Evolutionary conservation across 1,140 invertebrate species (phyloP).

Genomic region (Euwallacea similis): DNA sequence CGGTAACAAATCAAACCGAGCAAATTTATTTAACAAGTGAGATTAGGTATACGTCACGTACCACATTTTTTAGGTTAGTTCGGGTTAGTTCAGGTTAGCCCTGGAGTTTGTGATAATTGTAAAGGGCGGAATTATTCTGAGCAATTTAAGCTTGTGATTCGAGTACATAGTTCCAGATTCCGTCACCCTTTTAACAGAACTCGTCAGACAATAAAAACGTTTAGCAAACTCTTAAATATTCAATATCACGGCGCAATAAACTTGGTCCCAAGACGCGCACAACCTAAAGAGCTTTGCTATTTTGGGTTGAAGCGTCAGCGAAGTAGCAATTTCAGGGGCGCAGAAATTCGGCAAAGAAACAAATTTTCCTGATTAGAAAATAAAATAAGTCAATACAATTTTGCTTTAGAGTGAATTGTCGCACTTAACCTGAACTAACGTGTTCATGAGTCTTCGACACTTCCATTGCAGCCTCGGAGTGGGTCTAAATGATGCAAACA

Average conservation of each 20-base stretch:
- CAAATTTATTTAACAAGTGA: conserved; percentile 26
- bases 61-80: conserved; percentile 9
- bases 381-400: too few species aligned
- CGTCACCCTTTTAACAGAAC: conserved; percentile 1
- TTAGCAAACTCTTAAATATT: conserved; percentile 26
- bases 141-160: neutral
- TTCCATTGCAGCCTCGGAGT: too few species aligned
- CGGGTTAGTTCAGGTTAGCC: too few species aligned
- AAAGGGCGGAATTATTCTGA: neutral
- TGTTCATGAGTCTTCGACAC: too few species aligned
- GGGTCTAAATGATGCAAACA: too few species aligned
- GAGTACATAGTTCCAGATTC: neutral
- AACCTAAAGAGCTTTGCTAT: conserved; percentile 16
- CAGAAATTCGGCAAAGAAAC: too few species aligned
- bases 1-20: conserved; percentile 29
- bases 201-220: conserved; percentile 21
- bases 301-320: conserved; percentile 6
- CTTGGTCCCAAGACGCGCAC: conserved; percentile 20
- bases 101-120: neutral
- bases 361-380: too few species aligned
- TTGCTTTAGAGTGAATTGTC: too few species aligned
- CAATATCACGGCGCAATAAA: conserved; percentile 19
- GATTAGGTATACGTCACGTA: conserved; percentile 28
- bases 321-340: conserved; percentile 10
- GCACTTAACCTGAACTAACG: too few species aligned